Base-by-base conservation (phyloP, 2,888 invertebrate species). In the Eueremaeus valkanovi region DNA sequence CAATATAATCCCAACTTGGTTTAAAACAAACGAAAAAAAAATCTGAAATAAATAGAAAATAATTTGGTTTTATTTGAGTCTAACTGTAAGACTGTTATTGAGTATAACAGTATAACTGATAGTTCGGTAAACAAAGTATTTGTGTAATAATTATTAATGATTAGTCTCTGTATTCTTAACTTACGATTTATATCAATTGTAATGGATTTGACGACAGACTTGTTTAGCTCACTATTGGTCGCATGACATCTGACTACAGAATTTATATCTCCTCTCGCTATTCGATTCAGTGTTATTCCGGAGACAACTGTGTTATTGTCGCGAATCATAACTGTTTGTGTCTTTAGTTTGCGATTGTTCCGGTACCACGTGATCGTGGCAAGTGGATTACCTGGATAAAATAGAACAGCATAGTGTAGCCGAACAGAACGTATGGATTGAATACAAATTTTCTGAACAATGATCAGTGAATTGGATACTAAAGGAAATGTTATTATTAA, bases 171-270 rank as follows among this genome's bases (percentile, higher is more conserved):
- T 63, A 63, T 63, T 33, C 33, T 36, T 49, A 24, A 76, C 77
- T 73, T 73, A 77, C 77, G 45, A 73, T 77, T 77, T 27, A 77
- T 66, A 42, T 77, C 76, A 45, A 77, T 68, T 27, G 68, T 73
- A 9, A 77, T 73, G 11, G 73, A 42, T 27, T 40, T 66, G 58
- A 61, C 51, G 11, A 77, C 63, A n/a, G 76, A 11, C 27, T 72
- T 40, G 11, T 55, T 51, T 24, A 66, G 40, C 9, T 61, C 61
- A 36, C 40, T 55, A 24, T 77, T 73, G 3, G 21, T 61, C 18
- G 77, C 75, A 72, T 73, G 63, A 40, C 77, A 77, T 33, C 24
- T 45, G 42, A 77, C 49, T 21, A 76, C 68, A 36, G 75, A 40
- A 24, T 76, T 68, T 27, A 73, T 49, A 33, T 75, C 61, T 18